Evolutionary conservation across 1,140 invertebrate species (phyloP).

Genomic region (Argopecten irradians): DNA sequence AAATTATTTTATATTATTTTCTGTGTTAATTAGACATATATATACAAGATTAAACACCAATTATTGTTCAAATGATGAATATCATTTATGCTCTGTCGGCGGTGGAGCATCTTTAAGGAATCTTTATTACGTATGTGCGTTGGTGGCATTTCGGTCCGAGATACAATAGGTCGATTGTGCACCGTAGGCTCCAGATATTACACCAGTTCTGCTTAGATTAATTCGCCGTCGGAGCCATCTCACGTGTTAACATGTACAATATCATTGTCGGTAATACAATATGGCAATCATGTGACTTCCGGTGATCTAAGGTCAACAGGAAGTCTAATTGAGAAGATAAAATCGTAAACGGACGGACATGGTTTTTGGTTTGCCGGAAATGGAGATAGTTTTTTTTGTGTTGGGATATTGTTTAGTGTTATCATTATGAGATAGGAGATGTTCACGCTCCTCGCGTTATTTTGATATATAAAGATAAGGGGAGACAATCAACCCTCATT

Average conservation of each 20-base stretch:
- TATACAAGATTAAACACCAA: too few relatives aligned
- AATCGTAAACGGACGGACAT: neutral
- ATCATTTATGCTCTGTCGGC: too few relatives aligned
- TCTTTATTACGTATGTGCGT: neutral
- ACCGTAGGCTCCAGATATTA: neutral
- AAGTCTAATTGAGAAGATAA: conserved; percentile 11
- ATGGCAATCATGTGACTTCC: conserved; percentile 4
- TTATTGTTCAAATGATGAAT: too few relatives aligned
- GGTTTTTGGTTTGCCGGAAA: conserved; percentile 5
- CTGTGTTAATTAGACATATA: too few relatives aligned
- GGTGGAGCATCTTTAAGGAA: too few relatives aligned
- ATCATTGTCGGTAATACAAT: neutral
- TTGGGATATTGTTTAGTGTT: neutral
- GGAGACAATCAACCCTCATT: neutral
- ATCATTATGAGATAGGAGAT: neutral
- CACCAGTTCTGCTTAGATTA: neutral
- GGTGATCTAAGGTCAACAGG: conserved; percentile 3
- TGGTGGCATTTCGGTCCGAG: neutral
- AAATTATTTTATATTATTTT: too few relatives aligned
- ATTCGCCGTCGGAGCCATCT: neutral
- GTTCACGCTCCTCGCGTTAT: neutral
- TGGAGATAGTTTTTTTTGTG: conserved; percentile 7
- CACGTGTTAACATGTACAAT: neutral
- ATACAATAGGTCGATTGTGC: neutral
- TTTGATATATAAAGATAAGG: neutral